Evolutionary conservation across 2,797 vertebrate species (phyloP).

Genomic region (Orientallactaga sibirica): DNA sequence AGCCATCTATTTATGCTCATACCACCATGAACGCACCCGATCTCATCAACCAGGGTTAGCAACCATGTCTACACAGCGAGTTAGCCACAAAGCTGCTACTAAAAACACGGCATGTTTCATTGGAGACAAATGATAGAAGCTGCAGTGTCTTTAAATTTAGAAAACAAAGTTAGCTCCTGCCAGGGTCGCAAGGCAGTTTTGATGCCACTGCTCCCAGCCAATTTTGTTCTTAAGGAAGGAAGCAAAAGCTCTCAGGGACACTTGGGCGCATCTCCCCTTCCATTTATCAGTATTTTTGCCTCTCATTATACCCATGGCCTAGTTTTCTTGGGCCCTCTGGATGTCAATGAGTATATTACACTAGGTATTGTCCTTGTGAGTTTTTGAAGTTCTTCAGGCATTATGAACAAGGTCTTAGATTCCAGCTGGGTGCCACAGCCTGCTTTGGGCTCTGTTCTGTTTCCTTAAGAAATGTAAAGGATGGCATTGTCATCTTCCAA

Average conservation of each 20-base stretch:
- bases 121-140: slow-evolving; percentile 74
- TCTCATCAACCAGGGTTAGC: not conserved
- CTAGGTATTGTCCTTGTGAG: slow-evolving; percentile 71
- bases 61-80: not conserved
- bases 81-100: slow-evolving; percentile 44
- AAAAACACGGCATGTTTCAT: slow-evolving; percentile 30
- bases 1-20: no score
- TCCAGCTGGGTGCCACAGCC: slow-evolving; percentile 63
- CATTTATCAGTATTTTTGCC: slow-evolving; percentile 76
- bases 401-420: slow-evolving; percentile 71
- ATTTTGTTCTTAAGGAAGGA: slow-evolving; percentile 77
- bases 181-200: slow-evolving; percentile 50
- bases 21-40: no score
- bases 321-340: slow-evolving; percentile 71
- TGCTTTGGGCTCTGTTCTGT: slow-evolving; percentile 70
- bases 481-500: slow-evolving; percentile 43
- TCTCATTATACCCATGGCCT: slow-evolving; percentile 79
- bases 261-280: not conserved
- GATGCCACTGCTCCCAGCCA: slow-evolving; percentile 63
- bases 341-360: slow-evolving; percentile 59
- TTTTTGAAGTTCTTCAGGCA: slow-evolving; percentile 76
- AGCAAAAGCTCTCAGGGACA: slow-evolving; percentile 50
- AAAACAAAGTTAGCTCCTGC: slow-evolving; percentile 76
- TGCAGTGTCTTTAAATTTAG: slow-evolving; percentile 77
- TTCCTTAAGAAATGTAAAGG: slow-evolving; percentile 79